Evolutionary conservation across 2,888 invertebrate species (phyloP).

Genomic region (Incurvaria masculella): DNA sequence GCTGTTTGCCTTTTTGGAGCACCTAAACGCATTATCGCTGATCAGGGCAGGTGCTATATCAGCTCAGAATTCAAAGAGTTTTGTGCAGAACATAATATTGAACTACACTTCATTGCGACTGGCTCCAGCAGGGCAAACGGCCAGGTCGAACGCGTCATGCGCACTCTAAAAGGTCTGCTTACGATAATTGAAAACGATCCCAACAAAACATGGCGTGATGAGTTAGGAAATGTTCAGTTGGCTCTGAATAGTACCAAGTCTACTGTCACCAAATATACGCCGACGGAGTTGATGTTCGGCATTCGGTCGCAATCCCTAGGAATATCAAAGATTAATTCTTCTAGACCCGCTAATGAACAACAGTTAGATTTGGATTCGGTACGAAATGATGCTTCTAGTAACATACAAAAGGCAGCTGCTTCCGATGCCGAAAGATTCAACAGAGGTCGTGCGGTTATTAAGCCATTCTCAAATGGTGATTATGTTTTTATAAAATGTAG

Average conservation of each 20-base stretch:
- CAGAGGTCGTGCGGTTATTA: neutral
- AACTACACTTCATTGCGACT: conserved; percentile 9
- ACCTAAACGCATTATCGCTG: conserved; percentile 10
- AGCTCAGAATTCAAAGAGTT: conserved; percentile 9
- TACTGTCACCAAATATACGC: conserved; percentile 1
- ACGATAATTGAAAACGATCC: conserved; percentile 2
- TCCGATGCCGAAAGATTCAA: neutral
- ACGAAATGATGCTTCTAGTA: conserved; percentile 1
- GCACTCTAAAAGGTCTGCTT: conserved; percentile 1
- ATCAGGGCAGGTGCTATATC: conserved; percentile 10
- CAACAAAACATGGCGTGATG: conserved; percentile 1
- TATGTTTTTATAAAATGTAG: conserved; percentile 3
- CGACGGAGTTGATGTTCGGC: conserved; percentile 8
- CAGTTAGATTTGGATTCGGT: neutral
- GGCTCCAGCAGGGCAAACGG: conserved; percentile 3
- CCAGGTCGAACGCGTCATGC: conserved; percentile 3
- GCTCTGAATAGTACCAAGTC: conserved; percentile 3
- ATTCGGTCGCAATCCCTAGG: conserved; percentile 4
- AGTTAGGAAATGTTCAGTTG: conserved; percentile 3
- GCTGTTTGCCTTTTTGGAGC: too few relatives aligned
- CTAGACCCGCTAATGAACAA: neutral
- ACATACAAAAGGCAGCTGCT: neutral
- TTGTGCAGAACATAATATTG: conserved; percentile 10
- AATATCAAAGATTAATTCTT: neutral
- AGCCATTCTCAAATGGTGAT: conserved; percentile 2